Evolutionary conservation across 2,113 vertebrate genomes (phyloP).

Genomic region (Zingel zingel): DNA sequence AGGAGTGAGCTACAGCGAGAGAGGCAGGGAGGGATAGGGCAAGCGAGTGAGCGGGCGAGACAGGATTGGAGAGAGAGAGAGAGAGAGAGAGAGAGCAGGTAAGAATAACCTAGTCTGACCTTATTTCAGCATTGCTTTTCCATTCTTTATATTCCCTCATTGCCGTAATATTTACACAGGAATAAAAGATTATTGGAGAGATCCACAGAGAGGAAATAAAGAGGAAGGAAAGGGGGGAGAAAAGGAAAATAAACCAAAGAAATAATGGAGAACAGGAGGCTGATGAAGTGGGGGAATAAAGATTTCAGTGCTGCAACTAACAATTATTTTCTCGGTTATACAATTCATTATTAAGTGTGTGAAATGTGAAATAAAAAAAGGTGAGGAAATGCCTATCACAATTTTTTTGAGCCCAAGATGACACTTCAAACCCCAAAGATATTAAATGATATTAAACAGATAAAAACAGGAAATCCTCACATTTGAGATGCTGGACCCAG

Average conservation of each 20-base stretch:
- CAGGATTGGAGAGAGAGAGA: background rate
- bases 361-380: slow-evolving; percentile 2
- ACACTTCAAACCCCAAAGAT: background rate
- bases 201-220: slow-evolving; percentile 65
- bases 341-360: slow-evolving; percentile 6
- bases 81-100: slow-evolving; percentile 45
- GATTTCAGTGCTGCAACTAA: slow-evolving; percentile 14
- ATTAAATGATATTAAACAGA: background rate
- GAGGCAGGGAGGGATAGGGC: background rate
- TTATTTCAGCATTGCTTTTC: slow-evolving; percentile 68
- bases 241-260: slow-evolving; percentile 45
- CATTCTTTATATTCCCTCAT: slow-evolving; percentile 72
- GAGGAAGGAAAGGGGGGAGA: slow-evolving; percentile 11
- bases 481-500: background rate
- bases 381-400: background rate
- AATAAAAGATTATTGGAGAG: slow-evolving; percentile 76
- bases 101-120: slow-evolving; percentile 76
- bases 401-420: background rate
- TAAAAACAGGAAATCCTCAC: slow-evolving; percentile 1
- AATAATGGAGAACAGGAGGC: slow-evolving; percentile 21
- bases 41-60: slow-evolving; percentile 14
- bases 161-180: slow-evolving; percentile 76
- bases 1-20: background rate
- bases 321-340: slow-evolving; percentile 34
- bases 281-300: slow-evolving; percentile 4